Conservation (phyloP, 2,797 vertebrate species). For the Spinus olivaceus region DNA sequence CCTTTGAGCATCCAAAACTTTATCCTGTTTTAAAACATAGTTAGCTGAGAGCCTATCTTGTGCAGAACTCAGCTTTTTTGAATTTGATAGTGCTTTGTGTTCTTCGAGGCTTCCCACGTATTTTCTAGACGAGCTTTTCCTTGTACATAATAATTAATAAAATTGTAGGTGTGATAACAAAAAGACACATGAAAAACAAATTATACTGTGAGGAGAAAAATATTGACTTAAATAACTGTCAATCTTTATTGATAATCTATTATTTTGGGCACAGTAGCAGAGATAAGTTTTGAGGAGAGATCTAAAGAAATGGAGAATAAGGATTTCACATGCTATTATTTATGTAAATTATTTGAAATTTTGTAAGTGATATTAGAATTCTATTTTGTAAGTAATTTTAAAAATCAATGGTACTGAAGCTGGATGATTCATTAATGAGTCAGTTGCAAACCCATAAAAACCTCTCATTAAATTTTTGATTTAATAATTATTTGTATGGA, state of each 20-base stretch:
- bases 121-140: not conserved
- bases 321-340: not conserved
- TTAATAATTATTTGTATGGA: not conserved
- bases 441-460: slow-evolving; percentile 9
- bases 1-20: not conserved
- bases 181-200: not conserved
- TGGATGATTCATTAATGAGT: not conserved
- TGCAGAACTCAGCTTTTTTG: not conserved
- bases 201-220: not conserved
- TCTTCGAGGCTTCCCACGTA: not conserved
- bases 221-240: not conserved
- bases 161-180: not conserved
- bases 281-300: not conserved
- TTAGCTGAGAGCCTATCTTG: not conserved
- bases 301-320: not conserved
- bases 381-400: not conserved
- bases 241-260: not conserved
- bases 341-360: not conserved
- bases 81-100: not conserved
- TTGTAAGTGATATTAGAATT: not conserved
- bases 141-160: not conserved
- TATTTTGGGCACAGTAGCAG: not conserved
- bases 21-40: not conserved
- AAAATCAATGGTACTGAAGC: not conserved
- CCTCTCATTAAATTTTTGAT: not conserved